phyloP scores from a whole-genome alignment of 2,113 vertebrate species.

The Cyrtonyx montezumae region DNA sequence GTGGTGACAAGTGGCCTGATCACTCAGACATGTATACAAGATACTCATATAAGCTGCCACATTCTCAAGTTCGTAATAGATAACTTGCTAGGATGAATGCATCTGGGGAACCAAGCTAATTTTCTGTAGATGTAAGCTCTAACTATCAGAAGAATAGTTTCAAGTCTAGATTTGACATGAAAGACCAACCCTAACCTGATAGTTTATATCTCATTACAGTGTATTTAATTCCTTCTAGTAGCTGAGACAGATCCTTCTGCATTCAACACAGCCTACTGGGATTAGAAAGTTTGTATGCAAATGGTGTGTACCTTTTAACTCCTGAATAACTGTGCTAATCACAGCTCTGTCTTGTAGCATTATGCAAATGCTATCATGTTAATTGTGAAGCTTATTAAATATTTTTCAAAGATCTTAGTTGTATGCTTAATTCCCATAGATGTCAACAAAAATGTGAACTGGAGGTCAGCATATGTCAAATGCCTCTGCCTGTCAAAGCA shows the following conservation, averaged over 20 bases:
- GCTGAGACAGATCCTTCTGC: background rate
- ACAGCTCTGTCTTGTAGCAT: background rate
- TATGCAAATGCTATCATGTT: background rate
- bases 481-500: background rate
- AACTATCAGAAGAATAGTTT: background rate
- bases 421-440: background rate
- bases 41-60: background rate
- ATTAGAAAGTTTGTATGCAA: background rate
- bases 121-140: background rate
- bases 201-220: background rate
- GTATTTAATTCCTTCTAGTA: background rate
- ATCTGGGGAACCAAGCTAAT: background rate
- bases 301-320: background rate
- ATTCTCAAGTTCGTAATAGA: background rate
- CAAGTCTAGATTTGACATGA: background rate
- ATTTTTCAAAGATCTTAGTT: background rate
- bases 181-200: background rate
- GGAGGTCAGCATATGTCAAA: background rate
- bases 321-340: background rate
- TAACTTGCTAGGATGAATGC: background rate
- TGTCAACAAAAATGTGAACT: background rate
- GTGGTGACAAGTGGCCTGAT: background rate
- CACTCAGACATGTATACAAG: background rate
- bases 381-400: background rate
- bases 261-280: background rate